phyloP scores from a whole-genome alignment of 2,797 vertebrate genomes.

The Chaenodraco wilsoni region DNA sequence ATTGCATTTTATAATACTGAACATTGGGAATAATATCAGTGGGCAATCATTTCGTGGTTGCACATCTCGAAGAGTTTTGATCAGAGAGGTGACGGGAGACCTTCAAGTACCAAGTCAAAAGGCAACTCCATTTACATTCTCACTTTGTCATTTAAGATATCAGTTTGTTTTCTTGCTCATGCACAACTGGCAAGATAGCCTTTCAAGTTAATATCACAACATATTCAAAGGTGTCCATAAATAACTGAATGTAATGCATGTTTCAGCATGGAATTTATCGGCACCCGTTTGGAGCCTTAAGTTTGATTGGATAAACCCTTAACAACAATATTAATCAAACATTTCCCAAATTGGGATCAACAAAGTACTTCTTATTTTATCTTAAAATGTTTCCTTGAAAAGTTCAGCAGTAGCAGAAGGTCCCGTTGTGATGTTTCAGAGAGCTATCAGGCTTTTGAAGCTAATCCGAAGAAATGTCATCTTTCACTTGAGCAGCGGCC shows the following conservation, averaged over 20 bases:
- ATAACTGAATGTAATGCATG: background rate
- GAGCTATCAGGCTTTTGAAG: slow-evolving; percentile 71
- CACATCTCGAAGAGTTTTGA: background rate
- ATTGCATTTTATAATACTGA: background rate
- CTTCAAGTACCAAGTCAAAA: background rate
- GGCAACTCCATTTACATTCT: background rate
- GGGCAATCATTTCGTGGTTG: background rate
- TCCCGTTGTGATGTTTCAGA: slow-evolving; percentile 60
- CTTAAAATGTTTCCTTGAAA: slow-evolving; percentile 14
- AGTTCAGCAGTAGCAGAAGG: slow-evolving; percentile 56
- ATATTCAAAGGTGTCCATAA: slow-evolving; percentile 9
- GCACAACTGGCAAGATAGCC: background rate
- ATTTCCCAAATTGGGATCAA: too few species aligned
- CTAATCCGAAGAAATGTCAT: slow-evolving; percentile 78
- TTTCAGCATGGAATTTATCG: background rate
- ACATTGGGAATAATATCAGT: background rate
- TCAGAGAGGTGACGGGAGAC: background rate
- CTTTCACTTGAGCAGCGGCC: slow-evolving; percentile 74
- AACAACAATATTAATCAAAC: slow-evolving; percentile 1
- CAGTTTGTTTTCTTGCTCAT: background rate
- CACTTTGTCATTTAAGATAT: background rate
- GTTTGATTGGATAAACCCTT: slow-evolving; percentile 14
- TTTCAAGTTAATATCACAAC: background rate
- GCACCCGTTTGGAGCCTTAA: background rate
- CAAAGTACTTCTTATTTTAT: background rate